Evolutionary conservation across 1,140 invertebrate species (phyloP).

Genomic region (Caenorhabditis remanei): DNA sequence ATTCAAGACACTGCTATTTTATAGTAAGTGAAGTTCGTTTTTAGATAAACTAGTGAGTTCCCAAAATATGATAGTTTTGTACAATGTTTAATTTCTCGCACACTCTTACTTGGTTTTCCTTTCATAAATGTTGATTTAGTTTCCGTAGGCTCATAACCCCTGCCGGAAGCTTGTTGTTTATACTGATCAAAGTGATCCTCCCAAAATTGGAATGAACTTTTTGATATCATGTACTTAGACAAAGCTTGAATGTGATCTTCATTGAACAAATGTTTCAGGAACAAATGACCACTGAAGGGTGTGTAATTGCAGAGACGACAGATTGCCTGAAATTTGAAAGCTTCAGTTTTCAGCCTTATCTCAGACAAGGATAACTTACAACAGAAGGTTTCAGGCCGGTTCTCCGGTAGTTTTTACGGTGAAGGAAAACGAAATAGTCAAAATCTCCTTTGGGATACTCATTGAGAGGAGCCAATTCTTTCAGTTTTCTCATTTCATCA

Average conservation of each 20-base stretch:
- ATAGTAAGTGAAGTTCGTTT: no score
- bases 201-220: neutral
- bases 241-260: neutral
- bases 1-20: no score
- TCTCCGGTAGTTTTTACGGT: neutral
- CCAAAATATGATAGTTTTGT: no score
- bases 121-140: no score
- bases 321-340: neutral
- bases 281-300: neutral
- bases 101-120: no score
- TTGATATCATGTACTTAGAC: neutral
- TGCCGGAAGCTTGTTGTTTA: neutral
- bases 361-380: neutral
- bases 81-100: no score
- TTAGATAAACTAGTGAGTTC: no score
- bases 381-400: neutral
- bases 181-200: neutral
- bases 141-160: no score
- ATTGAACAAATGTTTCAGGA: neutral
- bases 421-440: neutral
- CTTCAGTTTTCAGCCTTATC: neutral
- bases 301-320: slow-evolving; percentile 6
- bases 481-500: neutral
- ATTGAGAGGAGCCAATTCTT: neutral
- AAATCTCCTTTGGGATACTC: neutral